These are phyloP conservation scores for Cheilosia grossa DNA, from an alignment of 2,888 invertebrate genomes.

Conservation along the genomic window DNA sequence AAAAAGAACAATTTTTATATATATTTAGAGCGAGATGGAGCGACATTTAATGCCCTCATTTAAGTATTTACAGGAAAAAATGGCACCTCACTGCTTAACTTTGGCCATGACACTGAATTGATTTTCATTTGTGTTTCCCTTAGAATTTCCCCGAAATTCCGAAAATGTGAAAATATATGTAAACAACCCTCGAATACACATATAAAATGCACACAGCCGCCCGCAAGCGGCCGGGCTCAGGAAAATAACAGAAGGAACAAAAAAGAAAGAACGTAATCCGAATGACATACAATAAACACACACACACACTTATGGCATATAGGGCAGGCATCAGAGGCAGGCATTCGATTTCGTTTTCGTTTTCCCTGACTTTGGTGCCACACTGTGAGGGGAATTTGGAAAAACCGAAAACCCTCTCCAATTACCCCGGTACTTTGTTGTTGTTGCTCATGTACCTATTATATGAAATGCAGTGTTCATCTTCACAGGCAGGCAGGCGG, in stretches of 20 bases:
- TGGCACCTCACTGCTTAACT: slow-evolving; percentile 59
- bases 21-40: slow-evolving; percentile 51
- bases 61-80: slow-evolving; percentile 55
- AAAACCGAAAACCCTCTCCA: slow-evolving; percentile 40
- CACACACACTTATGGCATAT: slow-evolving; percentile 27
- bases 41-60: slow-evolving; percentile 60
- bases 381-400: slow-evolving; percentile 45
- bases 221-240: slow-evolving; percentile 46
- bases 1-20: slow-evolving; percentile 4
- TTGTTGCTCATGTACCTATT: slow-evolving; percentile 5
- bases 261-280: slow-evolving; percentile 21
- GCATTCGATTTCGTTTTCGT: slow-evolving; percentile 46
- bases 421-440: slow-evolving; percentile 31
- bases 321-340: slow-evolving; percentile 9
- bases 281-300: slow-evolving; percentile 45
- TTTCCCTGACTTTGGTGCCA: slow-evolving; percentile 36
- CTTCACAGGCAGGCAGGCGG: slow-evolving; percentile 28
- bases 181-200: slow-evolving; percentile 61
- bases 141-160: slow-evolving; percentile 70
- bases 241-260: slow-evolving; percentile 19
- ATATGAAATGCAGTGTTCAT: slow-evolving; percentile 47
- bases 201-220: slow-evolving; percentile 15
- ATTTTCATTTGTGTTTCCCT: slow-evolving; percentile 68
- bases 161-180: slow-evolving; percentile 47
- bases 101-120: slow-evolving; percentile 75